phyloP scores from a whole-genome alignment of 2,113 vertebrate genomes.

The Sterrhoptilus dennistouni region DNA sequence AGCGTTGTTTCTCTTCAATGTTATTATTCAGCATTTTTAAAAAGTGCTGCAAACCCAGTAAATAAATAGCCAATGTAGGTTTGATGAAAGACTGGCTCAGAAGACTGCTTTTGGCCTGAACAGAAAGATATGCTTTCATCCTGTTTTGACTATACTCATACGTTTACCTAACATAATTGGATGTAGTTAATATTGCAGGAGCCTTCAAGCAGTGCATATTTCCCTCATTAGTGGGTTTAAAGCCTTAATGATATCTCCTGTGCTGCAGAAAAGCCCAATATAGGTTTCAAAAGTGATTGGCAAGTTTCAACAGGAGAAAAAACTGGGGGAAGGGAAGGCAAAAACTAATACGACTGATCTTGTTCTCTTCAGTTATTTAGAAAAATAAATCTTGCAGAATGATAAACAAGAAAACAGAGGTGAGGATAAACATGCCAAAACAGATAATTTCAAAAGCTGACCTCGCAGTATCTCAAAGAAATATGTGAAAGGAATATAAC shows the following conservation, averaged over 20 bases:
- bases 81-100: slow-evolving; percentile 41
- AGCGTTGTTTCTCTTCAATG: background rate
- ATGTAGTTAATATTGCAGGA: slow-evolving; percentile 72
- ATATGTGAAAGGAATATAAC: background rate
- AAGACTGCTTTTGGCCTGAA: slow-evolving; percentile 63
- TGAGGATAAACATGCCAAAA: background rate
- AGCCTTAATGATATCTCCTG: slow-evolving; percentile 66
- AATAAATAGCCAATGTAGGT: slow-evolving; percentile 52
- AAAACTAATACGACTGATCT: background rate
- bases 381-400: background rate
- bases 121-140: slow-evolving; percentile 68
- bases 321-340: slow-evolving; percentile 15
- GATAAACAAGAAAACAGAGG: background rate
- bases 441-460: background rate
- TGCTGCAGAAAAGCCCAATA: slow-evolving; percentile 41
- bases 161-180: slow-evolving; percentile 71
- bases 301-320: slow-evolving; percentile 55
- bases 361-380: background rate
- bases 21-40: background rate
- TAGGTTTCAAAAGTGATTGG: slow-evolving; percentile 60
- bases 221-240: slow-evolving; percentile 68
- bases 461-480: background rate
- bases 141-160: slow-evolving; percentile 68
- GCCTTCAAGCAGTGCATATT: slow-evolving; percentile 67
- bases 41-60: background rate